phyloP scores from a whole-genome alignment of 2,113 vertebrate species.

The Gambusia affinis region DNA sequence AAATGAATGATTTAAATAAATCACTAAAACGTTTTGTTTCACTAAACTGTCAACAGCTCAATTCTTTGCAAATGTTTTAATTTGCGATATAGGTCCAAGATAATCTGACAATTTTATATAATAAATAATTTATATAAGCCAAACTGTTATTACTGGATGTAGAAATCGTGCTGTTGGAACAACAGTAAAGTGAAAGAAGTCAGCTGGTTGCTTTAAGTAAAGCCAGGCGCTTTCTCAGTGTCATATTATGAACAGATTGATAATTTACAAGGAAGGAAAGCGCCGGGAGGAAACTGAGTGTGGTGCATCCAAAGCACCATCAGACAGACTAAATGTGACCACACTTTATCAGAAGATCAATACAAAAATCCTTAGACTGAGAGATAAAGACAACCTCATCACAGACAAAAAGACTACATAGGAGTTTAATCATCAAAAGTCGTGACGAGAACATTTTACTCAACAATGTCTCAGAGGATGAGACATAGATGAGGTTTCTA shows the following conservation, averaged over 20 bases:
- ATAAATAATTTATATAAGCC: no score
- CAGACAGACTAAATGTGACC: neutral
- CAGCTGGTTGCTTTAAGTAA: neutral
- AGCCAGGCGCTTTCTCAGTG: no score
- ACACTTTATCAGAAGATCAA: neutral
- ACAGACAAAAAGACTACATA: neutral
- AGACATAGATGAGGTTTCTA: neutral
- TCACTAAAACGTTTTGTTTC: no score
- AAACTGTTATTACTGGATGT: no score
- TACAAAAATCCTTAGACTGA: conserved; percentile 1
- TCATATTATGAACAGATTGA: neutral
- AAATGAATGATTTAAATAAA: no score
- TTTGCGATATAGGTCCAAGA: no score
- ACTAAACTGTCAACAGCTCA: no score
- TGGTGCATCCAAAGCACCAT: neutral
- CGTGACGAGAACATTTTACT: neutral
- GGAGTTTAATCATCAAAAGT: neutral
- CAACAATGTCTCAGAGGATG: neutral
- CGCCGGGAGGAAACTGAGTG: accelerated
- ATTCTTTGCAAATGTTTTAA: no score
- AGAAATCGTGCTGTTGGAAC: neutral
- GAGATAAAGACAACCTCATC: neutral
- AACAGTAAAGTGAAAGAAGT: neutral
- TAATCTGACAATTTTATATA: no score
- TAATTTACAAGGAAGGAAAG: neutral